Evolutionary conservation across 2,888 invertebrate species (phyloP), one percentile per base, ranked within the genome.

Genomic region (Cephus pygmeus): DNA sequence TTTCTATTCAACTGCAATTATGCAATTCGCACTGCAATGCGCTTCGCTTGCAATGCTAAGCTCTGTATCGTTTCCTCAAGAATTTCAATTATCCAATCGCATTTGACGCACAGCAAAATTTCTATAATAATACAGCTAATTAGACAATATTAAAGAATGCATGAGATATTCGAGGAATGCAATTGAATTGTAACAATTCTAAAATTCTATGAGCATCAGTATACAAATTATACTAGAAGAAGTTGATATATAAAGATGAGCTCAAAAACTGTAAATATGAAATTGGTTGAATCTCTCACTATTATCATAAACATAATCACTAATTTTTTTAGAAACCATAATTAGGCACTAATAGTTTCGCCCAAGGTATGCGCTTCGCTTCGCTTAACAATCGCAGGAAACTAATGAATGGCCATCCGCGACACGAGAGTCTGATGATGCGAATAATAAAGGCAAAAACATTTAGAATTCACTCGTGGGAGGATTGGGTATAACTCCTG

Each of bases 401-500:
- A 6, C 56, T 56, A 56, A 56, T 23, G 23, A 56, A 56, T 56
- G 56, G 56, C 56, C 56, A 23, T 56, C 56, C 56, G 56, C 23
- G 9, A 56, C 56, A 56, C 6, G 23, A 23, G 56, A 23, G 15
- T 40, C 36, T 36, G 15, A 40, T 2, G 77, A 69, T 69, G n/a
- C 31, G 33, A 73, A 73, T 34, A 35, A 73, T 68, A 77, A n/a
- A 69, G 56, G 23, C 6, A 56, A 56, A 56, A 34, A 69, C 78
- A 85, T 89, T 84, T 88, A 91, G 91, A 91, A 85, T 81, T 91
- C 91, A 73, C 88, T 91, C 85, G 88, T 90, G 82, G 91, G 90
- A 78, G 91, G 91, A 86, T 86, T 91, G 90, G 91, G 90, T 75
- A 91, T 91, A 85, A 91, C 87, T 84, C 88, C 90, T 81, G 91